Evolutionary conservation across 53 echinoderm and acorn worm species (phyloP).

Genomic region (Arbacia lixula): DNA sequence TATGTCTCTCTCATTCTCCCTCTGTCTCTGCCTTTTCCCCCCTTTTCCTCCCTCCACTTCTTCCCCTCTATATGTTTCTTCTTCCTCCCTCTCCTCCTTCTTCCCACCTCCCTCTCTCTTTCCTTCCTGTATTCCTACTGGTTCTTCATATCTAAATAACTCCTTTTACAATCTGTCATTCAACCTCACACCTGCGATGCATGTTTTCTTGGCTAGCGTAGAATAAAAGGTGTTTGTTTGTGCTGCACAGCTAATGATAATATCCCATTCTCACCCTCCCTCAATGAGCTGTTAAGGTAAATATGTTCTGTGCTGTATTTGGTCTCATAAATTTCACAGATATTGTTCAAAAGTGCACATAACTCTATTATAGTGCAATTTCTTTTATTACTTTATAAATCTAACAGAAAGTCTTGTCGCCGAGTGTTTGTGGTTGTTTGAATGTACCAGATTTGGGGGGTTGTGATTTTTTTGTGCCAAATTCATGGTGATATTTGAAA

Average conservation of each 20-base stretch:
- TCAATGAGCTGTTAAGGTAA: no score
- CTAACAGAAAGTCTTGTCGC: no score
- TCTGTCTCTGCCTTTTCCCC: neutral
- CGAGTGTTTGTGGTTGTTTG: no score
- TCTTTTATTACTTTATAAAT: no score
- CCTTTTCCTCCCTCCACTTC: neutral
- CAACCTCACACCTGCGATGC: slow-evolving; percentile 7
- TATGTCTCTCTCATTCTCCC: neutral
- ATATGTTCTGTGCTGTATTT: no score
- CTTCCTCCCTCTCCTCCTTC: neutral
- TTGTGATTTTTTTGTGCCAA: no score
- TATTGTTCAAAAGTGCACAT: no score
- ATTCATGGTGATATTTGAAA: no score
- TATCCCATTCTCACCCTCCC: neutral
- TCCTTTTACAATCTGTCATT: neutral
- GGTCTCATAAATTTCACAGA: no score
- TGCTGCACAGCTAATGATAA: slow-evolving; percentile 13
- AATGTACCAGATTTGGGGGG: no score
- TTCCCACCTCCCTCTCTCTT: neutral
- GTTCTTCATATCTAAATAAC: neutral
- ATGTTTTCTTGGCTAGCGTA: slow-evolving; percentile 6
- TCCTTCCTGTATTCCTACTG: neutral
- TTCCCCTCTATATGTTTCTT: neutral
- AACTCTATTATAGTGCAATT: no score
- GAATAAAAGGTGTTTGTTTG: slow-evolving; percentile 21